phyloP scores from a whole-genome alignment of 2,888 invertebrate species.

The Tigriopus californicus region DNA sequence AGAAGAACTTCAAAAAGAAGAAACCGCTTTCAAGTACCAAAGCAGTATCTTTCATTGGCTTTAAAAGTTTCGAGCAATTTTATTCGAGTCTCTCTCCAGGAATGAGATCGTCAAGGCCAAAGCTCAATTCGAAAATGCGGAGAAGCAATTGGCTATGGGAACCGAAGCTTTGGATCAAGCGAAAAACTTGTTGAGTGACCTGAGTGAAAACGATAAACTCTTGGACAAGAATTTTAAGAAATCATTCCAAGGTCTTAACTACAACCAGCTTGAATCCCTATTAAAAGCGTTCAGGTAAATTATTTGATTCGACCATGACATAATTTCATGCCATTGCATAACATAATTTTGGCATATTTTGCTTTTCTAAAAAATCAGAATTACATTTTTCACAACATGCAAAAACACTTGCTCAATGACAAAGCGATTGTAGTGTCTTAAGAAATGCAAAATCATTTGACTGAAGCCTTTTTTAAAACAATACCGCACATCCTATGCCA shows the following conservation, averaged over 20 bases:
- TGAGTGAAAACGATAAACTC: slow-evolving; percentile 2
- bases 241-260: slow-evolving; percentile 11
- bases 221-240: slow-evolving; percentile 15
- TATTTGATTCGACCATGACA: background rate
- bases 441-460: too few species aligned
- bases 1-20: background rate
- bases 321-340: background rate
- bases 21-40: background rate
- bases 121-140: background rate
- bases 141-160: slow-evolving; percentile 1
- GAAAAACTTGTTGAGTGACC: background rate
- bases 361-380: too few species aligned
- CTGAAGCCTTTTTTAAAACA: too few species aligned
- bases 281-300: slow-evolving; percentile 4
- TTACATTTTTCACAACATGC: too few species aligned
- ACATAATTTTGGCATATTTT: too few species aligned
- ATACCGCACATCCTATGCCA: too few species aligned
- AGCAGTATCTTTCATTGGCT: background rate
- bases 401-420: too few species aligned
- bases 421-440: too few species aligned
- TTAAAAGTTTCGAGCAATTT: background rate
- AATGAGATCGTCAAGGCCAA: background rate
- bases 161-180: background rate
- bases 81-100: background rate
- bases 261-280: slow-evolving; percentile 11